phyloP scores from a whole-genome alignment of 2,113 vertebrate genomes.

The Mesocricetus auratus region DNA sequence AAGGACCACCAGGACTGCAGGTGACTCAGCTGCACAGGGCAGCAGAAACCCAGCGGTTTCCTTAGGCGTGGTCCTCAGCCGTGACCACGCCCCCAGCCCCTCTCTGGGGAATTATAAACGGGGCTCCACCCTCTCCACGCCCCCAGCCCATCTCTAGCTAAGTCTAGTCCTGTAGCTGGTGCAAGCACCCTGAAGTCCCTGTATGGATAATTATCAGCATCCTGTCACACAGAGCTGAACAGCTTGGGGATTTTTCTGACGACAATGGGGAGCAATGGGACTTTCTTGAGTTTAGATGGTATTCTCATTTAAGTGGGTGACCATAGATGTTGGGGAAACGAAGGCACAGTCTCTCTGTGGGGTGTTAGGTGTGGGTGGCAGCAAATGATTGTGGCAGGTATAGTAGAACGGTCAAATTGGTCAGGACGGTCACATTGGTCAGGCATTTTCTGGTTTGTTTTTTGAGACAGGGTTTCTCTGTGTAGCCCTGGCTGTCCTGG shows the following conservation, averaged over 20 bases:
- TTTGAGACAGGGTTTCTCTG: background rate
- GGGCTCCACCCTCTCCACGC: background rate
- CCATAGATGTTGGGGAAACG: background rate
- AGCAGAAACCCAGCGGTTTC: background rate
- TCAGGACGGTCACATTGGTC: background rate
- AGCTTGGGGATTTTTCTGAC: background rate
- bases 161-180: background rate
- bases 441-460: background rate
- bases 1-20: background rate
- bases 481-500: no score
- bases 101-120: background rate
- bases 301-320: background rate
- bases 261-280: background rate
- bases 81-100: background rate
- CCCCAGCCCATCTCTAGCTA: background rate
- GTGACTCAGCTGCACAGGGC: background rate
- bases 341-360: background rate
- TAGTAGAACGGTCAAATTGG: background rate
- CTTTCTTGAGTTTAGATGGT: background rate
- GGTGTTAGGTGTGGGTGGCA: background rate
- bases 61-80: background rate
- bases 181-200: background rate
- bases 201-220: background rate
- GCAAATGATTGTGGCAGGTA: no score
- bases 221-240: background rate